phyloP scores from a whole-genome alignment of 2,113 vertebrate genomes.

The Microtus pennsylvanicus region DNA sequence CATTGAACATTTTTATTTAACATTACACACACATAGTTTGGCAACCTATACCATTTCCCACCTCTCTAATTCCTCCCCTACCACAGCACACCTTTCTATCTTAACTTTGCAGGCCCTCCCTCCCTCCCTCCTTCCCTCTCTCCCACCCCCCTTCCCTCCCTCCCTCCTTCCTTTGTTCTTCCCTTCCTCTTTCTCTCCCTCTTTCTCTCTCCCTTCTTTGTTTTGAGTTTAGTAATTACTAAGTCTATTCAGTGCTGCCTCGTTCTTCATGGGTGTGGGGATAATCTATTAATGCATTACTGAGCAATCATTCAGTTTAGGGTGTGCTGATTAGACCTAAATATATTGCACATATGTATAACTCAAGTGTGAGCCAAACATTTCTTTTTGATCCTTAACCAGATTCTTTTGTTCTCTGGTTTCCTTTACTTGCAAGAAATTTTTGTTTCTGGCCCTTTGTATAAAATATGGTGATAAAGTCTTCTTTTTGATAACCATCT shows the following conservation, averaged over 20 bases:
- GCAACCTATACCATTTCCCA: not conserved
- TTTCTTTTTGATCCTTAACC: not conserved
- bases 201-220: fast-evolving
- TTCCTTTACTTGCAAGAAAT: not conserved
- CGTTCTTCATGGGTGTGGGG: too few relatives aligned
- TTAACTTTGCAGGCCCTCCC: too few relatives aligned
- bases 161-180: too few relatives aligned
- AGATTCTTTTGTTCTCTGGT: not conserved
- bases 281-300: not conserved
- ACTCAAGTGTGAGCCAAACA: fast-evolving
- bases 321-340: not conserved
- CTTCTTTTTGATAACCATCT: not conserved
- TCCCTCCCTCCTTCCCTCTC: too few relatives aligned
- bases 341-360: not conserved
- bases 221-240: not conserved
- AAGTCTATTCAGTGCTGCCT: not conserved
- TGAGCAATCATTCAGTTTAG: not conserved
- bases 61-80: not conserved
- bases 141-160: too few relatives aligned
- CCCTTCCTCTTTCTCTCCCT: not conserved
- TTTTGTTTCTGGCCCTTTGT: not conserved
- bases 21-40: not conserved
- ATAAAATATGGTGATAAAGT: not conserved
- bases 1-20: not conserved
- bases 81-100: not conserved